Conservation (phyloP, 1,140 invertebrate species). For the Phocides pigmalion region DNA sequence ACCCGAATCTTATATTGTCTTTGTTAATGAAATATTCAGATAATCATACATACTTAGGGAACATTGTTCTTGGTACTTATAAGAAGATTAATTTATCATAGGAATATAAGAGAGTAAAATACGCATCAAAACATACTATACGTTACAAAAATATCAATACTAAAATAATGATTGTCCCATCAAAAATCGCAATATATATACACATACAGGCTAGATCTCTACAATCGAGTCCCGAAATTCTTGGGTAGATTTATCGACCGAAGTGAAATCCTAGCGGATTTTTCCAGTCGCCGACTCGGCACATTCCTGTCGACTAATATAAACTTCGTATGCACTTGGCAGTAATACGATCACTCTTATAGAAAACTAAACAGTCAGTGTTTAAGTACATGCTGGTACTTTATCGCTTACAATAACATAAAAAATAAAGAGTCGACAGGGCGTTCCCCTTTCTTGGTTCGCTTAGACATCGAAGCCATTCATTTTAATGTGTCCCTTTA, state of each 20-base stretch:
- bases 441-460: constrained; percentile 49
- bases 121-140: too few species aligned
- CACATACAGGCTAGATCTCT: background rate
- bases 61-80: too few species aligned
- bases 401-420: constrained; percentile 21
- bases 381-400: constrained; percentile 3
- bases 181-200: background rate
- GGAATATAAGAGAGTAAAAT: too few species aligned
- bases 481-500: constrained; percentile 23
- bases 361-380: constrained; percentile 19
- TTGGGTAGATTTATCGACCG: background rate
- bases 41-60: too few species aligned
- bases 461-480: constrained; percentile 35
- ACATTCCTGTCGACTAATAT: constrained; percentile 28
- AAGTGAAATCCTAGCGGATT: constrained; percentile 22
- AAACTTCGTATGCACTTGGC: constrained; percentile 25
- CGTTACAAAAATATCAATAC: too few species aligned
- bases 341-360: constrained; percentile 32
- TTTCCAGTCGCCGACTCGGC: constrained; percentile 33
- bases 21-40: too few species aligned
- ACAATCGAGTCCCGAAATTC: constrained; percentile 13
- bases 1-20: too few species aligned
- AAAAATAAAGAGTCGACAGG: constrained; percentile 48
- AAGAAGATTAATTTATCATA: too few species aligned
- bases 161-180: too few species aligned